phyloP scores from a whole-genome alignment of 2,888 invertebrate genomes.

The Germaria angustata region DNA sequence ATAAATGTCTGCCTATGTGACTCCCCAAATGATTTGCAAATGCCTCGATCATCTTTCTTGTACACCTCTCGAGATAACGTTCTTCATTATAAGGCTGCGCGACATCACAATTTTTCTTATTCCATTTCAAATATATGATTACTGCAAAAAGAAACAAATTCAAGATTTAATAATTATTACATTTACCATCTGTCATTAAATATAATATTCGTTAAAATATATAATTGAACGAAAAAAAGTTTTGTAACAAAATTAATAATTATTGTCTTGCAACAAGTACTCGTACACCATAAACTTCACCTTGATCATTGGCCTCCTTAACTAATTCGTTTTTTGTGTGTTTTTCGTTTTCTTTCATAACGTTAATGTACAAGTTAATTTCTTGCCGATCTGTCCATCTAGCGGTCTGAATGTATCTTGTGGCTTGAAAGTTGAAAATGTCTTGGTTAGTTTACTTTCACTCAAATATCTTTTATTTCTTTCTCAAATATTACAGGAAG shows the following conservation, averaged over 20 bases:
- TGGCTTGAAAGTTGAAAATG: neutral
- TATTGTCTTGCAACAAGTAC: slow-evolving; percentile 8
- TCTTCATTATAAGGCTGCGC: slow-evolving; percentile 56
- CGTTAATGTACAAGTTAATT: slow-evolving; percentile 25
- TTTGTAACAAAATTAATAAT: slow-evolving; percentile 5
- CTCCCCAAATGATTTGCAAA: slow-evolving; percentile 79
- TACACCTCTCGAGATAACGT: neutral
- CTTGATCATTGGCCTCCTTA: slow-evolving; percentile 29
- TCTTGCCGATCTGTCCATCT: neutral
- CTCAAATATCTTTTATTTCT: slow-evolving; percentile 28
- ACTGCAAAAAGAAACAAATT: slow-evolving; percentile 19
- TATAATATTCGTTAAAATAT: neutral
- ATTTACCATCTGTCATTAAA: neutral
- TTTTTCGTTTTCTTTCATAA: neutral
- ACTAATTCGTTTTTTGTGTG: slow-evolving; percentile 32
- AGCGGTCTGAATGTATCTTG: neutral
- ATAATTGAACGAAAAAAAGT: neutral
- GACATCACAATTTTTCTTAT: slow-evolving; percentile 10
- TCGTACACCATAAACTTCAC: slow-evolving; percentile 64
- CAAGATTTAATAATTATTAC: slow-evolving; percentile 3
- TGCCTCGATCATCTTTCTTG: slow-evolving; percentile 79
- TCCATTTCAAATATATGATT: neutral
- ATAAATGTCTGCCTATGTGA: slow-evolving; percentile 82
- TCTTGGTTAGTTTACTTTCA: slow-evolving; percentile 53
- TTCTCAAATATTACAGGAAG: slow-evolving; percentile 48